phyloP scores from a whole-genome alignment of 2,797 vertebrate species.

The Myotis myotis region DNA sequence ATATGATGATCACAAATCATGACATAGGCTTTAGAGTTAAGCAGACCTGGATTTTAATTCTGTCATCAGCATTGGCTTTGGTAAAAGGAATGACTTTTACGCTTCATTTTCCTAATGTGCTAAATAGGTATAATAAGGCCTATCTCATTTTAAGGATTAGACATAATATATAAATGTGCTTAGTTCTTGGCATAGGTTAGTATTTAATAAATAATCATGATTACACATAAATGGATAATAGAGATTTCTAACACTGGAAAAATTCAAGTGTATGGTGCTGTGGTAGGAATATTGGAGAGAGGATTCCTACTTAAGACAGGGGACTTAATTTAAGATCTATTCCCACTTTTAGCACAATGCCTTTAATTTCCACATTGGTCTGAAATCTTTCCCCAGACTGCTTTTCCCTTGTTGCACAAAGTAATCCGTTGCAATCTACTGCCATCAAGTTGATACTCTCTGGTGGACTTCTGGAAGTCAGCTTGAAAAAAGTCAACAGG shows the following conservation, averaged over 20 bases:
- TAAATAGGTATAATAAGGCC: neutral
- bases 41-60: slow-evolving; percentile 36
- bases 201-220: neutral
- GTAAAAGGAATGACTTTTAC: neutral
- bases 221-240: neutral
- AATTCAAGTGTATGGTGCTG: neutral
- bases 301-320: neutral
- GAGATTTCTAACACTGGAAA: neutral
- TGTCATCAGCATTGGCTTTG: slow-evolving; percentile 6
- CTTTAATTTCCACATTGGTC: neutral
- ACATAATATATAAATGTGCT: neutral
- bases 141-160: neutral
- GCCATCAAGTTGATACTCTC: slow-evolving; percentile 12
- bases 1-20: neutral
- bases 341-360: neutral
- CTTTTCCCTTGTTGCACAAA: neutral
- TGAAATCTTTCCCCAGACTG: neutral
- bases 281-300: neutral
- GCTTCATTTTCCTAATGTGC: neutral
- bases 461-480: neutral
- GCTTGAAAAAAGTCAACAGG: neutral
- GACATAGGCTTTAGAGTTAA: neutral
- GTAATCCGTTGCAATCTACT: neutral
- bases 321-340: neutral
- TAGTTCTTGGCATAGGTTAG: neutral